A percentile compares a stretch with the other conserved stretches of the same genome.
Evolutionary conservation across 2,888 invertebrate genomes (phyloP).

Genomic region (Bombylius major): DNA sequence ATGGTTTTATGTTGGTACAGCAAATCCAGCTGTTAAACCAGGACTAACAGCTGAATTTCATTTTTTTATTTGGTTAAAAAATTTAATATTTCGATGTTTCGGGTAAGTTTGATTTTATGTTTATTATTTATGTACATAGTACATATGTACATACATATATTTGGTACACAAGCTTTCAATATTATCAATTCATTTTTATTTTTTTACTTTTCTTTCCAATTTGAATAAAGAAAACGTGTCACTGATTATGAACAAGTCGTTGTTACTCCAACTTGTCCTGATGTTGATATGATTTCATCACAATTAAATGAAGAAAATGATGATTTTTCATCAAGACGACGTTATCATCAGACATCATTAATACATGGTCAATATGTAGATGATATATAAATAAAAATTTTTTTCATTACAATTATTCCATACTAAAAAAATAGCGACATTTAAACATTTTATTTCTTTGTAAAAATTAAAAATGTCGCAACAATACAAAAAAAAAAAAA

Average conservation of each 20-base stretch:
- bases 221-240: conserved; percentile 49
- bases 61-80: conserved; percentile 66
- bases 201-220: neutral
- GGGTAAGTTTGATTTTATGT: conserved; percentile 46
- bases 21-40: conserved; percentile 90
- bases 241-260: conserved; percentile 77
- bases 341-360: conserved; percentile 85
- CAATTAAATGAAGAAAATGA: conserved; percentile 90
- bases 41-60: conserved; percentile 75
- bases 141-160: neutral
- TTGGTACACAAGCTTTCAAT: no score
- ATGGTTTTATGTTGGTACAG: conserved; percentile 89
- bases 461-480: no score
- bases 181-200: conserved; percentile 2
- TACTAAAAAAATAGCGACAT: no score
- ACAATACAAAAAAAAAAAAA: no score
- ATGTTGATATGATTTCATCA: conserved; percentile 66
- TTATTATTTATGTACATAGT: conserved; percentile 2
- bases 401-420: neutral
- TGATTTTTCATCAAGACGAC: conserved; percentile 82
- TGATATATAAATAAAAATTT: conserved; percentile 3
- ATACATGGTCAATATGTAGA: conserved; percentile 40
- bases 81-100: conserved; percentile 55
- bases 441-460: no score
- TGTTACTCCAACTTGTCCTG: conserved; percentile 69